Evolutionary conservation across 2,797 vertebrate genomes (phyloP).

Genomic region (Adrianichthys oophorus): DNA sequence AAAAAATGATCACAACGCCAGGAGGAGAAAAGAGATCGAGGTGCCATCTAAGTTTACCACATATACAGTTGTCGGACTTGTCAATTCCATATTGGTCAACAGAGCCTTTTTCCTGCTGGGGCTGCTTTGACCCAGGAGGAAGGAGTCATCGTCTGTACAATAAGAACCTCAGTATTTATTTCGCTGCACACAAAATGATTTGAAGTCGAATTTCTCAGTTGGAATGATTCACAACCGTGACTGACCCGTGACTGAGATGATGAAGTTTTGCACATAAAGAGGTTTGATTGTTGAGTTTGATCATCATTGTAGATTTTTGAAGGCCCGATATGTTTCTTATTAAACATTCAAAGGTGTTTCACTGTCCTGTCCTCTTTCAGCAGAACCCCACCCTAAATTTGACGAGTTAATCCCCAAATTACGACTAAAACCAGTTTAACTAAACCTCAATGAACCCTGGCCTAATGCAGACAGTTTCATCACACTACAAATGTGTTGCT

Average conservation of each 20-base stretch:
- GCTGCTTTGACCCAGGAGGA: constrained; percentile 73
- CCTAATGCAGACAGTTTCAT: no score
- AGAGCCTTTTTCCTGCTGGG: constrained; percentile 80
- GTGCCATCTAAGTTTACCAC: constrained; percentile 92
- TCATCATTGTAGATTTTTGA: neutral
- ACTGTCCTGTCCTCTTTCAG: no score
- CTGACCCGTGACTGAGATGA: constrained; percentile 16
- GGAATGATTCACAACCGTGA: constrained; percentile 27
- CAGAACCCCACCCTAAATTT: no score
- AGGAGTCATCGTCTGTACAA: constrained; percentile 4
- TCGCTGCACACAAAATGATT: neutral
- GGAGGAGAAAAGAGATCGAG: constrained; percentile 86
- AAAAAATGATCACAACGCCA: constrained; percentile 67
- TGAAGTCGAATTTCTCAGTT: neutral
- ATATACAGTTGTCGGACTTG: constrained; percentile 84
- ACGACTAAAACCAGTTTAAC: no score
- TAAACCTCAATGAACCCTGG: no score
- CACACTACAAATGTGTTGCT: no score
- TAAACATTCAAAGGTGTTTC: neutral
- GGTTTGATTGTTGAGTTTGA: neutral
- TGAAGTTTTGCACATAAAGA: constrained; percentile 10
- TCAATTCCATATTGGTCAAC: constrained; percentile 82
- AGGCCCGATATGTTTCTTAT: neutral
- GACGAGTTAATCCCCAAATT: no score
- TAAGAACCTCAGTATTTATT: constrained; percentile 43